Percentiles rank a stretch among this genome's conserved stretches.
Evolutionary conservation across 2,797 vertebrate species (phyloP).

Genomic region (Acanthurus lineatus): DNA sequence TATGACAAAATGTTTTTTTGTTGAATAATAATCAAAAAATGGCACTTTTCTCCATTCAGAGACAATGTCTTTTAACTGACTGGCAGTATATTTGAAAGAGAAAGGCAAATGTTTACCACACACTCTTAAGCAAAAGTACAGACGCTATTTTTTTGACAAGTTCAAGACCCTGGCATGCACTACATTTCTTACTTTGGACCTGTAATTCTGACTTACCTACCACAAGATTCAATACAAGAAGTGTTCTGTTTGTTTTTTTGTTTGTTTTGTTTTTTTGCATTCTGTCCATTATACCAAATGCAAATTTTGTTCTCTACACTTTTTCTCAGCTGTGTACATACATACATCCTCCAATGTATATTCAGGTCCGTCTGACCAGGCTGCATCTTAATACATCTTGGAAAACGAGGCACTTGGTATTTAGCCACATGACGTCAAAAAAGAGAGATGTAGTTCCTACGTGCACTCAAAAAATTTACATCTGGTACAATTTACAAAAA

Average conservation of each 20-base stretch:
- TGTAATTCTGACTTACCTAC: slow-evolving; percentile 66
- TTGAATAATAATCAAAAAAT: slow-evolving; percentile 59
- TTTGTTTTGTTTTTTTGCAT: slow-evolving; percentile 63
- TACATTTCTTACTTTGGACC: slow-evolving; percentile 75
- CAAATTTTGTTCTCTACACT: slow-evolving; percentile 55
- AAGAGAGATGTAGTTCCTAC: slow-evolving; percentile 79
- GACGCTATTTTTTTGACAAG: slow-evolving; percentile 69
- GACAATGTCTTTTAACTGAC: slow-evolving; percentile 53
- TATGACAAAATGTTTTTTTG: slow-evolving; percentile 27
- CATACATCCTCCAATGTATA: slow-evolving; percentile 27
- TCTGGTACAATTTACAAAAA: slow-evolving; percentile 84
- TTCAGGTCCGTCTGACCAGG: slow-evolving; percentile 60
- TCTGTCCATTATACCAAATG: slow-evolving; percentile 61
- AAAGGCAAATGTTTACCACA: slow-evolving; percentile 80
- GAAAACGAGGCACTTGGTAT: slow-evolving; percentile 96
- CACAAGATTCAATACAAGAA: slow-evolving; percentile 70
- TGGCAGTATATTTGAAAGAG: slow-evolving; percentile 79
- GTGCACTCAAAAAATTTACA: slow-evolving; percentile 73
- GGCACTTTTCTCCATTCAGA: slow-evolving; percentile 71
- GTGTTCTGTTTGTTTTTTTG: background rate
- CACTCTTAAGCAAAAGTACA: slow-evolving; percentile 77
- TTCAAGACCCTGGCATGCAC: slow-evolving; percentile 79
- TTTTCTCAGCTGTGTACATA: slow-evolving; percentile 35
- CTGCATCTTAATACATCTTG: slow-evolving; percentile 85
- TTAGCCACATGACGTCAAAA: slow-evolving; percentile 87